A percentile compares a stretch with the other conserved stretches of the same genome.
Evolutionary conservation across 2,888 invertebrate species (phyloP).

Genomic region (Aphrophora alni): DNA sequence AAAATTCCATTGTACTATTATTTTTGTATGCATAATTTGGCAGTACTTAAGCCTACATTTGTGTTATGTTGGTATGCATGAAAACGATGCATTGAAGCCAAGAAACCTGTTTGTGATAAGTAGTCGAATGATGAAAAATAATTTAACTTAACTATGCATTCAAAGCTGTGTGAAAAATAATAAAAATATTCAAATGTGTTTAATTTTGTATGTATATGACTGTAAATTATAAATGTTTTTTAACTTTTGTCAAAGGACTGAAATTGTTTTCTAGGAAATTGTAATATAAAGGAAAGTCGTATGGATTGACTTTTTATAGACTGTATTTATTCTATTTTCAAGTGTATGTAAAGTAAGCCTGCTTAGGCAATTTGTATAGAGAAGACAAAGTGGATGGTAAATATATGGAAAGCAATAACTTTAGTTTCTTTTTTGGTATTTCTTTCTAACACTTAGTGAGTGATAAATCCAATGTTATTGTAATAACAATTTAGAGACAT

Average conservation of each 20-base stretch:
- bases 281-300: background rate
- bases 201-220: background rate
- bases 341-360: background rate
- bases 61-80: conserved; percentile 7
- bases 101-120: background rate
- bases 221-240: conserved; percentile 4
- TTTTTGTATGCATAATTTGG: conserved; percentile 36
- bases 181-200: background rate
- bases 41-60: conserved; percentile 34
- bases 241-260: background rate
- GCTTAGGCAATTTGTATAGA: background rate
- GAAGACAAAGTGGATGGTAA: background rate
- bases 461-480: background rate
- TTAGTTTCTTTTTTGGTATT: background rate
- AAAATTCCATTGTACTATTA: conserved; percentile 29
- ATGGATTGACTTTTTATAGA: background rate
- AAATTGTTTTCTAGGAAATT: background rate
- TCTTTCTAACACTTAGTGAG: background rate
- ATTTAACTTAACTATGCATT: background rate
- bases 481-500: background rate
- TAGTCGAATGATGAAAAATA: background rate
- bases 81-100: background rate
- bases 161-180: background rate
- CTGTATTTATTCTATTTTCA: background rate
- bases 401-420: background rate